phyloP scores from a whole-genome alignment of 2,113 vertebrate species.

The Sylvietta virens region DNA sequence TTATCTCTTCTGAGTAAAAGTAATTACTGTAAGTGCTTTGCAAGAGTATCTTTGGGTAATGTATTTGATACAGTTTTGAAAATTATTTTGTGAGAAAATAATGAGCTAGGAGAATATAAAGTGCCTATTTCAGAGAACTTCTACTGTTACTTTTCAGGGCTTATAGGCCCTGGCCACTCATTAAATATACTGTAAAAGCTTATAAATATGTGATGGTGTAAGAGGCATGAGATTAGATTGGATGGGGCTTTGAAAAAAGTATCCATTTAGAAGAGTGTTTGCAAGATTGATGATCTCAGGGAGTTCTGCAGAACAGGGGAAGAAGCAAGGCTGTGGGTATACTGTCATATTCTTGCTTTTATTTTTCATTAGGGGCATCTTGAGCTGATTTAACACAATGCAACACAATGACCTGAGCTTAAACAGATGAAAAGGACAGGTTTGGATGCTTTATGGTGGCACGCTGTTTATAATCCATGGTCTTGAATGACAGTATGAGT shows the following conservation, averaged over 20 bases:
- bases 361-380: neutral
- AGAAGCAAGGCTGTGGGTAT: neutral
- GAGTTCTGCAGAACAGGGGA: neutral
- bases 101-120: constrained; percentile 25
- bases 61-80: constrained; percentile 2
- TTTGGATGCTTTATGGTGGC: neutral
- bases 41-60: constrained; percentile 9
- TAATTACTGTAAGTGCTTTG: constrained; percentile 54
- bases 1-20: constrained; percentile 12
- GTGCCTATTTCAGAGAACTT: neutral
- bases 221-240: neutral
- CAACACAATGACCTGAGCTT: neutral
- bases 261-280: neutral
- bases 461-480: neutral
- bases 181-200: neutral
- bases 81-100: constrained; percentile 21
- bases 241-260: neutral
- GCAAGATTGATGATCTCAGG: neutral
- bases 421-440: neutral
- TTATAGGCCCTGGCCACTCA: neutral
- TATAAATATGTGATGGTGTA: neutral
- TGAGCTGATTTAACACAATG: neutral
- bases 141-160: neutral
- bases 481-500: neutral
- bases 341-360: neutral